These are phyloP conservation scores for Pachyuromys duprasi DNA, from an alignment of 2,797 vertebrate genomes.

Conservation along the genomic window DNA sequence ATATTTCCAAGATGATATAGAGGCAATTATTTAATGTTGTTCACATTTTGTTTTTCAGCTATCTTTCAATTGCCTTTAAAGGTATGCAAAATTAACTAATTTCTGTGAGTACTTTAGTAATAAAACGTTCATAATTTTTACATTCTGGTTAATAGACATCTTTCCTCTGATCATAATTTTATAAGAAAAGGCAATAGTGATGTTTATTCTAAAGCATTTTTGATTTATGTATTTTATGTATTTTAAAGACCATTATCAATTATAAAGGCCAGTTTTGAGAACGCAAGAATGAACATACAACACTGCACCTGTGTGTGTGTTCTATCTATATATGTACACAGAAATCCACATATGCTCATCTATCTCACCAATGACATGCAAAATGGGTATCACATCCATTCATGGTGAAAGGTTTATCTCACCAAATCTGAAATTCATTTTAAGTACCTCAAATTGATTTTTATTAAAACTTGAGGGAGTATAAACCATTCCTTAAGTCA, in stretches of 20 bases:
- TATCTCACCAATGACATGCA: slow-evolving; percentile 23
- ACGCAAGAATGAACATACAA: background rate
- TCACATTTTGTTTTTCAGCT: slow-evolving; percentile 46
- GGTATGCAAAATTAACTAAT: slow-evolving; percentile 24
- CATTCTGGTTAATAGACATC: slow-evolving; percentile 22
- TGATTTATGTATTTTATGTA: background rate
- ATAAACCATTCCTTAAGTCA: background rate
- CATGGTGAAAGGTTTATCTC: background rate
- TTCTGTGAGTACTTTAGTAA: slow-evolving; percentile 40
- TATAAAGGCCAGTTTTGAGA: background rate
- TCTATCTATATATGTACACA: background rate
- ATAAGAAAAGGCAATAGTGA: background rate
- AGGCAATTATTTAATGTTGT: slow-evolving; percentile 68
- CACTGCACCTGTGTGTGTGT: background rate
- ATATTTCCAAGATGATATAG: slow-evolving; percentile 38
- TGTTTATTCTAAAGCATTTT: background rate
- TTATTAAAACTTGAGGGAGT: background rate
- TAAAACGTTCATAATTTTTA: slow-evolving; percentile 32
- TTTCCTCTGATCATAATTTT: background rate
- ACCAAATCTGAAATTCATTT: slow-evolving; percentile 29
- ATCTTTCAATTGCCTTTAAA: slow-evolving; percentile 43
- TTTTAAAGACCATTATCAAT: background rate
- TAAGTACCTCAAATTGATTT: slow-evolving; percentile 4
- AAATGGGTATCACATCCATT: background rate
- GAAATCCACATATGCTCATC: background rate